phyloP scores from a whole-genome alignment of 2,797 vertebrate genomes.

The Neosilurus hyrtlii region DNA sequence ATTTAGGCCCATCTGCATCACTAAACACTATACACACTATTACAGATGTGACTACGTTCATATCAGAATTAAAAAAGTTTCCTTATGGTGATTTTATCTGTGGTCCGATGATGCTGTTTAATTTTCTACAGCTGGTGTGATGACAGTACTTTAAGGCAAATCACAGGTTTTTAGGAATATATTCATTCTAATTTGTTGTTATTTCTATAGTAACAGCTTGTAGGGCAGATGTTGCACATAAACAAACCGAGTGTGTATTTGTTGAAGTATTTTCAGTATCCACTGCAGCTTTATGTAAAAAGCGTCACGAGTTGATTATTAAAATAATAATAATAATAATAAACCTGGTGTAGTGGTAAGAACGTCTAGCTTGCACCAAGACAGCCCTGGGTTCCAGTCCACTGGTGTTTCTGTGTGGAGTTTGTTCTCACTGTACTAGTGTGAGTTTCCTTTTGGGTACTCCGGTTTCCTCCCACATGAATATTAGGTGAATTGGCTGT shows the following conservation, averaged over 20 bases:
- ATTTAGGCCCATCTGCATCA: not conserved
- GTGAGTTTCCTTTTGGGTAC: too few species aligned
- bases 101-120: not conserved
- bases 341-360: too few species aligned
- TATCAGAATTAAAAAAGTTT: not conserved
- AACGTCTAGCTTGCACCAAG: too few species aligned
- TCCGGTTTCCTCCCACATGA: too few species aligned
- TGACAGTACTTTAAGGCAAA: not conserved
- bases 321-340: too few species aligned
- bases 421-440: too few species aligned
- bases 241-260: not conserved
- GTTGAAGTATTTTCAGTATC: not conserved
- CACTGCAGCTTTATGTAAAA: too few species aligned
- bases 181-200: not conserved
- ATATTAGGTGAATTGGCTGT: too few species aligned
- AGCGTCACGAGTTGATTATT: too few species aligned
- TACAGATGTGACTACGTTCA: not conserved
- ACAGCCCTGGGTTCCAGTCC: too few species aligned
- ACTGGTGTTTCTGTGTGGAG: too few species aligned
- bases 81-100: not conserved
- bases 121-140: not conserved
- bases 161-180: not conserved
- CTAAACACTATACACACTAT: constrained; percentile 15
- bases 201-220: not conserved
- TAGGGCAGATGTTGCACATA: too few species aligned